Evolutionary conservation across 2,888 invertebrate genomes (phyloP).

Genomic region (Orthosia incerta): DNA sequence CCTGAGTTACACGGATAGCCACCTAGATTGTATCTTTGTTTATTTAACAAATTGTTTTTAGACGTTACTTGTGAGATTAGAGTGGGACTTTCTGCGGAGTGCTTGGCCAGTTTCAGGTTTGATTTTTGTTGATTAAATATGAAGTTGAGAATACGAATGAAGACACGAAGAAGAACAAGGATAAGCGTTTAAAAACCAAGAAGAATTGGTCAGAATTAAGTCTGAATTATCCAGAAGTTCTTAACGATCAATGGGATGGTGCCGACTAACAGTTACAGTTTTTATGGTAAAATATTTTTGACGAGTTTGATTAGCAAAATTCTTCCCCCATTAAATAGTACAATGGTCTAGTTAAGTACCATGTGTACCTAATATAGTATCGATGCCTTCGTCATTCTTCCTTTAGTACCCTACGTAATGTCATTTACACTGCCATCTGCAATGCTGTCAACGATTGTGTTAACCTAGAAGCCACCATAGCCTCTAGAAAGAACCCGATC

Average conservation of each 20-base stretch:
- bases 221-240: neutral
- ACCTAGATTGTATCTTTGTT: constrained; percentile 79
- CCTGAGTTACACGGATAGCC: constrained; percentile 64
- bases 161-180: neutral
- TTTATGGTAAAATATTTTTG: no score
- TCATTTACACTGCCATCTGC: no score
- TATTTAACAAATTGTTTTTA: constrained; percentile 77
- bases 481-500: no score
- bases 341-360: no score
- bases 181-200: neutral
- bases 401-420: no score
- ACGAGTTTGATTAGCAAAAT: no score
- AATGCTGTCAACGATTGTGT: no score
- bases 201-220: neutral
- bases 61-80: constrained; percentile 50
- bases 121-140: neutral
- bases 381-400: no score
- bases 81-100: constrained; percentile 12
- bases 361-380: no score
- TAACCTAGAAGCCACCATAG: no score
- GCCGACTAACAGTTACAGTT: neutral
- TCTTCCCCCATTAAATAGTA: no score
- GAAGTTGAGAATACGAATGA: neutral
- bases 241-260: neutral
- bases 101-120: neutral